Conservation (phyloP, 2,888 invertebrate species). For the Rosalia funebris region DNA sequence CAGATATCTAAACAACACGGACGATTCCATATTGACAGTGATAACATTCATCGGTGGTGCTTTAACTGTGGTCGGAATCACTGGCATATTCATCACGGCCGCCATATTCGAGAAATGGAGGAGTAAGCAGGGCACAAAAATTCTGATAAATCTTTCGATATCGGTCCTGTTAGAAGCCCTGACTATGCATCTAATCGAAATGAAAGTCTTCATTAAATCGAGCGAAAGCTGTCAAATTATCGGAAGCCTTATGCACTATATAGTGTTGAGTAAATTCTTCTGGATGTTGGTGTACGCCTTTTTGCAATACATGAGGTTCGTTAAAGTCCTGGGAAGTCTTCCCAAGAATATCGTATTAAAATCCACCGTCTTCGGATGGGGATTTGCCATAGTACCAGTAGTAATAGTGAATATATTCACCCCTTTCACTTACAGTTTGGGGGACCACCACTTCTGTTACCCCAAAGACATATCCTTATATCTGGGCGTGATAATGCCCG, state of each 20-base stretch:
- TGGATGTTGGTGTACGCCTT: constrained; percentile 80
- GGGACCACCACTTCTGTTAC: constrained; percentile 67
- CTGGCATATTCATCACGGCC: constrained; percentile 67
- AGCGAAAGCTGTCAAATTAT: constrained; percentile 65
- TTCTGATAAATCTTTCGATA: constrained; percentile 69
- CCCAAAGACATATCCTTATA: constrained; percentile 68
- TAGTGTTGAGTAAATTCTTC: constrained; percentile 73
- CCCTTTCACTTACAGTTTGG: constrained; percentile 65
- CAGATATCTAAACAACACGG: constrained; percentile 43
- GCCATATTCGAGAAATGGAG: constrained; percentile 70
- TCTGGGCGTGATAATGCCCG: constrained; percentile 68
- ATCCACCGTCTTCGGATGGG: constrained; percentile 74
- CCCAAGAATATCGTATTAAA: constrained; percentile 71
- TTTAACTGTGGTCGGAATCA: constrained; percentile 67
- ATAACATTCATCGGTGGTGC: constrained; percentile 67
- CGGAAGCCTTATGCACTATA: constrained; percentile 73
- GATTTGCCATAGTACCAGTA: constrained; percentile 68
- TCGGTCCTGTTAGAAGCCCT: constrained; percentile 65
- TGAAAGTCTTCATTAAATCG: constrained; percentile 21
- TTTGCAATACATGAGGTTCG: constrained; percentile 74
- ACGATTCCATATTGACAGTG: constrained; percentile 64
- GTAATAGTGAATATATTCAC: constrained; percentile 65
- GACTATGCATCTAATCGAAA: constrained; percentile 54
- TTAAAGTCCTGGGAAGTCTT: constrained; percentile 71
- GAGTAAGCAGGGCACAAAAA: constrained; percentile 70